These are phyloP conservation scores for Agrochola litura DNA, from an alignment of 2,888 invertebrate species.

Conservation along the genomic window DNA sequence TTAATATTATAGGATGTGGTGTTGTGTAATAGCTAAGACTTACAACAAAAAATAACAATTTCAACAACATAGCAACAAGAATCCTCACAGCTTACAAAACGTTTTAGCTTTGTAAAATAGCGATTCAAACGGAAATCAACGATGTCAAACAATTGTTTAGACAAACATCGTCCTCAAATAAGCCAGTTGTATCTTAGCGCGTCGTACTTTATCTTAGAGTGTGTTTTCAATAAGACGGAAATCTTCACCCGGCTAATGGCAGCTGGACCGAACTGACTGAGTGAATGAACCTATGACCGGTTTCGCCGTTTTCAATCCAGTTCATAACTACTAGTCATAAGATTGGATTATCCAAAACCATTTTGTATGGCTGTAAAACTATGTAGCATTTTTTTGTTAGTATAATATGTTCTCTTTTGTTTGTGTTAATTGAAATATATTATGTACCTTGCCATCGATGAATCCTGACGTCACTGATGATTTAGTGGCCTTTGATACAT, in stretches of 20 bases:
- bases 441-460: conserved; percentile 41
- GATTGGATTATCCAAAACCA: conserved; percentile 67
- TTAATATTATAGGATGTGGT: background rate
- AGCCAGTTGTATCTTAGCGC: conserved; percentile 56
- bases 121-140: conserved; percentile 52
- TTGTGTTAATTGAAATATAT: conserved; percentile 48
- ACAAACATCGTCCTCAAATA: conserved; percentile 54
- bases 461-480: conserved; percentile 35
- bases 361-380: conserved; percentile 65
- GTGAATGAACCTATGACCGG: conserved; percentile 76
- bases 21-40: background rate
- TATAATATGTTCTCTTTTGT: conserved; percentile 32
- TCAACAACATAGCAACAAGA: conserved; percentile 16
- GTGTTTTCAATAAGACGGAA: conserved; percentile 57
- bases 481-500: conserved; percentile 63
- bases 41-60: conserved; percentile 9
- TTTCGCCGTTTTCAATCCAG: conserved; percentile 69
- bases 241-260: conserved; percentile 68
- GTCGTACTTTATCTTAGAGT: conserved; percentile 47
- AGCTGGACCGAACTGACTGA: conserved; percentile 65
- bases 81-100: conserved; percentile 38
- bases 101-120: conserved; percentile 42
- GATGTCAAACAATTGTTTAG: conserved; percentile 52
- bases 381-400: conserved; percentile 54
- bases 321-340: conserved; percentile 66